Base-by-base conservation (phyloP, 2,113 vertebrate genomes). In the Myanophis thanlyinensis region DNA sequence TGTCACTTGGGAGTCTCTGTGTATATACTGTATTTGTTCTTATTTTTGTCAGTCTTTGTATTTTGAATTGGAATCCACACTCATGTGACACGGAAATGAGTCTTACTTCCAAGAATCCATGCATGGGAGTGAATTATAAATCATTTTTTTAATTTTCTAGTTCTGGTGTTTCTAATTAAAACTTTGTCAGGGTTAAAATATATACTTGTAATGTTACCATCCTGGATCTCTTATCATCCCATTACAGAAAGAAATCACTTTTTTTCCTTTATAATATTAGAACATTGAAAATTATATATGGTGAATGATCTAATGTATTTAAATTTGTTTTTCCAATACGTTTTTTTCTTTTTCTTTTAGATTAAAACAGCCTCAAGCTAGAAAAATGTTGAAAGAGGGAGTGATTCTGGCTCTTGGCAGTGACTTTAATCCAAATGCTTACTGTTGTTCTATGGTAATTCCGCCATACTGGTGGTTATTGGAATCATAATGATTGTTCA, bases 361-460 rank as follows among this genome's bases (percentile, higher is more conserved):
- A 94, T 96, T 99, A 91, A 98, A 98, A 59, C 98, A 99, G 94
- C 99, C 99, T 84, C 98, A 95, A 59, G 99, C 99, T 91, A 98
- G 98, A 95, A 98, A 98, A 96, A 99, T 99, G 99, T 92, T 99
- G 94, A 98, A 99, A 3, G 98, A 99, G 51, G 99, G 99, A 2
- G 98, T 99, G 5, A 98, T 99, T 30, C 98, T 99, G 51, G 98
- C 99, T 85, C 98, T 99, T 87, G 99, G 99, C 89, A 99, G 99
- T 88, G 99, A 99, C 97, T 99, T 99, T 95, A 99, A 99, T 97
- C 99, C 99, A 1, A 99, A 99, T 84, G 99, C 99, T 0, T 99
- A 99, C 97, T 99, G 99, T 94, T 99, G 98, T 96, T 99, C 99
- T 53, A 99, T 99, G 99, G 99, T 99, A 98, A 98, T 98, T 11